Evolutionary conservation across 2,113 vertebrate species (phyloP), one percentile per base, ranked within the genome.

Genomic region (Apus apus): DNA sequence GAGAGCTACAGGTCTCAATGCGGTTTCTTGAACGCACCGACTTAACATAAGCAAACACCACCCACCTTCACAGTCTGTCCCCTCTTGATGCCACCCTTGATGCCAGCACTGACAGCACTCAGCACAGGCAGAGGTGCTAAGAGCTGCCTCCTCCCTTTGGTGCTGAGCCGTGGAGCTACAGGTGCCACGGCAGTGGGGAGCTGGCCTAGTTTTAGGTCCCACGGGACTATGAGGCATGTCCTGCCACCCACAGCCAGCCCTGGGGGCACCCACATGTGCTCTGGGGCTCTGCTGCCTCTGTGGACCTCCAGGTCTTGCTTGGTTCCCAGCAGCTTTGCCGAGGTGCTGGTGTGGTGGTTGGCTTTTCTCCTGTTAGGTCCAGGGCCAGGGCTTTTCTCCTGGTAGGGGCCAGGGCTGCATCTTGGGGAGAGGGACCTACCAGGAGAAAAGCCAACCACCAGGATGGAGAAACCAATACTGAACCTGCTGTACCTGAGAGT

Each of bases 191-290:
- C 45, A 68, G 14, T 2, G 22, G 58, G 7, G 11, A 64, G 16
- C 51, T 65, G 77, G 38, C n/a, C 17, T 60, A 34, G 17, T 3
- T 51, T 54, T 12, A 40, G 30, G 46, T 22, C 56, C 21, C 0
- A 0, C 0, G 6, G 64, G 38, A 65, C 38, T 2, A 2, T 1
- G 12, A 54, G 27, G 22, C 15, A 8, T 3, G 11, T 40, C 45
- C n/a, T 0, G 1, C 8, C 16, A 22, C 17, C 26, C 6, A 45
- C 0, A 3, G 36, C 56, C 45, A 66, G 40, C n/a, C 45, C 43
- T 5, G 25, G 43, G 29, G 16, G 29, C 66, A 75, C 30, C 19
- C 61, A 43, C 2, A 8, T 1, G 3, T 0, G 0, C 12, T 0
- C 0, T 0, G 4, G n/a, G 36, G 56, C 15, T 48, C 12, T 40